These are phyloP conservation scores for Poecile atricapillus DNA, from an alignment of 2,113 vertebrate species.

Conservation along the genomic window DNA sequence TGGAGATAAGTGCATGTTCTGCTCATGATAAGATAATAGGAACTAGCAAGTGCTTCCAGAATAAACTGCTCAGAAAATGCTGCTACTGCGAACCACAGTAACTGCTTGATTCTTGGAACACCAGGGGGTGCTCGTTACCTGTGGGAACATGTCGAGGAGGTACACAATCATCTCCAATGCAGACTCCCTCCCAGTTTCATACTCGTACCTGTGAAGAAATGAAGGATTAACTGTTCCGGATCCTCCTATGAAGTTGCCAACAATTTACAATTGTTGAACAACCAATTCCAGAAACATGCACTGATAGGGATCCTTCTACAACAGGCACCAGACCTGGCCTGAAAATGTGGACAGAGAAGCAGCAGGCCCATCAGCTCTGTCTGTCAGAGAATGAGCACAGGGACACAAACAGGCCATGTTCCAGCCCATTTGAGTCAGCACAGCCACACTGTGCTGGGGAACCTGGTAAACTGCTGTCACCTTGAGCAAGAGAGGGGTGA, in stretches of 20 bases:
- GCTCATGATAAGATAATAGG: not conserved
- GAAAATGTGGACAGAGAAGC: not conserved
- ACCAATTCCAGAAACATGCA: not conserved
- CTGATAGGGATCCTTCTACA: not conserved
- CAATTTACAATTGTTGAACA: not conserved
- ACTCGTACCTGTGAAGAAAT: slow-evolving; percentile 80
- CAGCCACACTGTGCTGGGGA: not conserved
- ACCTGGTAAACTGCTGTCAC: not conserved
- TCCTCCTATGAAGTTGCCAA: not conserved
- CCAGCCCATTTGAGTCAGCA: not conserved
- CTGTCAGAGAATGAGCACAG: not conserved
- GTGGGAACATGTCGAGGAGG: slow-evolving; percentile 88
- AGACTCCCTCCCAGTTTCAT: slow-evolving; percentile 91
- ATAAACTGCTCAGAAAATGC: not conserved
- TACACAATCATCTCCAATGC: slow-evolving; percentile 89
- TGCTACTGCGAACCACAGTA: not conserved
- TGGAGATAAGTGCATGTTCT: not conserved
- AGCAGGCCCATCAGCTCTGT: not conserved
- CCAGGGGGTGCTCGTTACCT: slow-evolving; percentile 67
- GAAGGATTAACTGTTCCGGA: not conserved
- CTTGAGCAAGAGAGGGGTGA: not conserved
- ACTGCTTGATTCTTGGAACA: not conserved
- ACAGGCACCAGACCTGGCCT: not conserved
- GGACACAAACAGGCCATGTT: not conserved
- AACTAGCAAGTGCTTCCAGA: not conserved